Evolutionary conservation across 2,113 vertebrate genomes (phyloP).

Genomic region (Sus scrofa): T2T-Sscrofa CM000818.6:62480501-62481000

Average conservation of each 20-base stretch:
- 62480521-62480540: too few relatives aligned
- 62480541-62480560: neutral
- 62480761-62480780: neutral
- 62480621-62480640: neutral
- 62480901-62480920: neutral
- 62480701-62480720: neutral
- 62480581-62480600: neutral
- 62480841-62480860: neutral
- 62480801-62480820: fast-evolving
- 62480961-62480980: neutral
- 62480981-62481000: fast-evolving
- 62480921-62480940: neutral
- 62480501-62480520: too few relatives aligned
- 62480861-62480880: neutral
- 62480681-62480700: neutral
- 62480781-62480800: too few relatives aligned
- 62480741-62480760: too few relatives aligned
- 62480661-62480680: neutral
- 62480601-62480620: neutral
- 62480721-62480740: neutral
- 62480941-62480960: neutral
- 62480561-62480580: neutral
- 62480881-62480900: neutral
- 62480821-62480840: neutral
- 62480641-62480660: neutral